Base-by-base conservation (phyloP, 1,140 invertebrate species). In the Ceratosolen fusciceps region DNA sequence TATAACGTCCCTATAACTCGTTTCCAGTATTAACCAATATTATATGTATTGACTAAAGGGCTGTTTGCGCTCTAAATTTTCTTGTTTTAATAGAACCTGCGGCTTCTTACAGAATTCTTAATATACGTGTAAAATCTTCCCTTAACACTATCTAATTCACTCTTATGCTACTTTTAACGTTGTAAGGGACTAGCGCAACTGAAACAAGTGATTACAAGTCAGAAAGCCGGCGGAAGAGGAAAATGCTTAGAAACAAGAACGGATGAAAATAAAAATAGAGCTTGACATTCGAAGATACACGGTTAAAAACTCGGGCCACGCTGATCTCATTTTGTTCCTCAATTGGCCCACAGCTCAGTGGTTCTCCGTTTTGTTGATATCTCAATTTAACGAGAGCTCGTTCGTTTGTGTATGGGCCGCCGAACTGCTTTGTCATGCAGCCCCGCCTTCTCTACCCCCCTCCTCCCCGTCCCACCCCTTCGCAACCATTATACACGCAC, bases 341-440 rank as follows among this genome's bases (percentile, higher is more conserved):
- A 77, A 77, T 77, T 77, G 75, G 75, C 75, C 75, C 75, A 24
- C 21, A 21, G 39, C 29, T 1, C 86, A 87, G 86, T 85, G 86
- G 86, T 84, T 86, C 86, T 85, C 85, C 82, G 84, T 67, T 87
- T 86, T 87, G 86, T 87, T 87, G 84, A 87, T 85, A 83, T 72
- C n/a, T 26, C 39, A 60, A 56, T 43, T 74, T 31, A 2, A 43
- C 72, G 72, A 21, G 39, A 60, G 72, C 54, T 74, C 56, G 29
- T n/a, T 7, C 24, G 2, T 10, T 19, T n/a, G n/a, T n/a, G 29
- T 37, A 31, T 31, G 39, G 19, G 29, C 39, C 8, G 7, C 14
- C 47, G 24, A 73, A 68, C 24, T 76, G 74, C 62, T 16, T 68
- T 47, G 74, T 76, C 74, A 68, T 24, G 10, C 65, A 12, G 4